Conservation (phyloP, 2,888 invertebrate species). For the Tipula helvola region DNA sequence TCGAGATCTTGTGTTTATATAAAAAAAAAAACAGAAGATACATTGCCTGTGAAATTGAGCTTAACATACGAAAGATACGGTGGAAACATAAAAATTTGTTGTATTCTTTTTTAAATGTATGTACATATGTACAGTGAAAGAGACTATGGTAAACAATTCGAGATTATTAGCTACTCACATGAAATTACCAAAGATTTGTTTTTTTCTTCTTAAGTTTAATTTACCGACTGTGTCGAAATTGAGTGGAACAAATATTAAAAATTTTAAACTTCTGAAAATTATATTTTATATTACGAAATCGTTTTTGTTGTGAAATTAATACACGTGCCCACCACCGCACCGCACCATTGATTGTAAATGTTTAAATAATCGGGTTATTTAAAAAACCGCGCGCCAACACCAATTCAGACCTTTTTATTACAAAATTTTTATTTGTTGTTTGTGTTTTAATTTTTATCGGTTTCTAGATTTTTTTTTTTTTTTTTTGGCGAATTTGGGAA, state of each 20-base stretch:
- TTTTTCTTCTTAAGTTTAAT: not conserved
- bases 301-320: not conserved
- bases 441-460: not conserved
- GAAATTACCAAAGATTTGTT: not conserved
- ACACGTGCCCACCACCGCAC: not conserved
- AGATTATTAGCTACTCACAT: not conserved
- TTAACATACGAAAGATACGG: not conserved
- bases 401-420: not conserved
- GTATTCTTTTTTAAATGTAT: not conserved
- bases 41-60: constrained; percentile 4
- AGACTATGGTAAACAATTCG: not conserved
- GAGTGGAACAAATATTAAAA: not conserved
- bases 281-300: not conserved
- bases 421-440: not conserved
- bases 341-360: not conserved
- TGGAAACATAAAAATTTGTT: not conserved
- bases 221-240: constrained; percentile 4
- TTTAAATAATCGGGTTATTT: not conserved
- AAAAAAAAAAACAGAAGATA: not conserved
- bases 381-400: not conserved
- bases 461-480: not conserved
- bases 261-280: not conserved
- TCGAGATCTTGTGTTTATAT: not conserved
- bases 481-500: not conserved
- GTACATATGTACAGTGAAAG: not conserved